Conservation (phyloP, 2,797 vertebrate species). For the Gymnoscopelus braueri region DNA sequence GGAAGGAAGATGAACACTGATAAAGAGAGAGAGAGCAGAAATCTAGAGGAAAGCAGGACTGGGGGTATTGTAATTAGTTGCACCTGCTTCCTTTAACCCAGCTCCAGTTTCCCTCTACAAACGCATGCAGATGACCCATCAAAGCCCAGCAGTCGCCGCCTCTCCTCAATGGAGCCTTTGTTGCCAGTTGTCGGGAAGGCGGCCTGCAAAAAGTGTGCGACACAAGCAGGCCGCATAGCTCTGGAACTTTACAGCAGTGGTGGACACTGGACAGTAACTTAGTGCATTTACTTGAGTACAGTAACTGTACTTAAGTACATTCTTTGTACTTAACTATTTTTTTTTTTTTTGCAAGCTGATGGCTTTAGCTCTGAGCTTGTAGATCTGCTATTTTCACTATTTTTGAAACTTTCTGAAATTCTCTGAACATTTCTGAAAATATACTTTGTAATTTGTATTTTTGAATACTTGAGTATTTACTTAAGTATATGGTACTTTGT, state of each 20-base stretch:
- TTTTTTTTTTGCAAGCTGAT: too few relatives aligned
- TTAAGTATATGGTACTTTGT: too few relatives aligned
- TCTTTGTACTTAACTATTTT: too few relatives aligned
- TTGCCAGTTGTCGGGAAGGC: conserved; percentile 82
- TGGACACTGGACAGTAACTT: too few relatives aligned
- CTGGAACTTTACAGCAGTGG: conserved; percentile 66
- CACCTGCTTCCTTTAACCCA: conserved; percentile 87
- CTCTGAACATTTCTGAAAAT: too few relatives aligned
- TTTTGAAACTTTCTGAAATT: too few relatives aligned
- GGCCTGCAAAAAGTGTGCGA: conserved; percentile 78
- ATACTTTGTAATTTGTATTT: too few relatives aligned
- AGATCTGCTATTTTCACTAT: too few relatives aligned
- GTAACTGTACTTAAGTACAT: too few relatives aligned
- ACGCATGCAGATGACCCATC: conserved; percentile 85
- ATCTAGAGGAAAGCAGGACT: conserved; percentile 71
- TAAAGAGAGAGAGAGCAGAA: conserved; percentile 65
- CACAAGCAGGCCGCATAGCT: conserved; percentile 74
- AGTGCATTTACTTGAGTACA: neutral
- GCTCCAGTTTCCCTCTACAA: conserved; percentile 85
- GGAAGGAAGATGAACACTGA: neutral
- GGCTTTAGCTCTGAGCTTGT: too few relatives aligned
- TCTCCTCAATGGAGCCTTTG: conserved; percentile 85
- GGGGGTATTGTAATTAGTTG: conserved; percentile 85
- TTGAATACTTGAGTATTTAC: too few relatives aligned
- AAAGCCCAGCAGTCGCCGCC: conserved; percentile 74